These are phyloP conservation scores for Synergus japonicus DNA, from an alignment of 2,888 invertebrate genomes.

Conservation along the genomic window DNA sequence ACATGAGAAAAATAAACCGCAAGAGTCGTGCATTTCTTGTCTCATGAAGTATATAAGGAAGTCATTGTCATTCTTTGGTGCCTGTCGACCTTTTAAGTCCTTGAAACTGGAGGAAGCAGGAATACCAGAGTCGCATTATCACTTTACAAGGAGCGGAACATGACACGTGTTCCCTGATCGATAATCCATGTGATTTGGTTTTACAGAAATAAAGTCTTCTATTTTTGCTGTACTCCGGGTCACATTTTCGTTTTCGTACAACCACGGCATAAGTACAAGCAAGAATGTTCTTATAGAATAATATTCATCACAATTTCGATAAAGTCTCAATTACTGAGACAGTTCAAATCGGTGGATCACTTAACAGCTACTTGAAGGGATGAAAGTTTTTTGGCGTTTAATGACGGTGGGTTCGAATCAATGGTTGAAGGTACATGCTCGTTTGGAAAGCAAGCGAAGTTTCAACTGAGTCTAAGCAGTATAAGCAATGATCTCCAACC, in stretches of 20 bases:
- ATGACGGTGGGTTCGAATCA: background rate
- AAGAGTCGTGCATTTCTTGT: slow-evolving; percentile 17
- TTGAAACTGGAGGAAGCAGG: slow-evolving; percentile 14
- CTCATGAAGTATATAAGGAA: slow-evolving; percentile 22
- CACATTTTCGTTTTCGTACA: background rate
- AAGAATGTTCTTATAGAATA: background rate
- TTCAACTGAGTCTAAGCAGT: slow-evolving; percentile 48
- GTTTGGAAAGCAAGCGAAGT: slow-evolving; percentile 42
- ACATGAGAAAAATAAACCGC: background rate
- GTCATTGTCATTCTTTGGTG: slow-evolving; percentile 32
- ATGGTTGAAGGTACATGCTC: background rate
- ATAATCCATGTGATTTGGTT: slow-evolving; percentile 49
- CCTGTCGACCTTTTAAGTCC: slow-evolving; percentile 18
- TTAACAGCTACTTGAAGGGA: background rate
- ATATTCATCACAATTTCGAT: too few relatives aligned
- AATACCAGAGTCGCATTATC: slow-evolving; percentile 12
- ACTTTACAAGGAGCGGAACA: slow-evolving; percentile 12
- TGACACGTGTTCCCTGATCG: slow-evolving; percentile 52
- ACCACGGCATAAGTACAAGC: background rate
- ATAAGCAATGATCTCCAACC: slow-evolving; percentile 45
- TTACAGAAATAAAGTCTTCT: slow-evolving; percentile 34
- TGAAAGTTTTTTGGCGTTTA: background rate
- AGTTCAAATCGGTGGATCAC: too few relatives aligned
- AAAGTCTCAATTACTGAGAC: too few relatives aligned
- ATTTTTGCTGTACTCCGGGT: slow-evolving; percentile 9